Percentiles rank a stretch among this genome's conserved stretches.
Conservation (phyloP, 2,888 invertebrate genomes). For the Azorinus chamasolen region DNA sequence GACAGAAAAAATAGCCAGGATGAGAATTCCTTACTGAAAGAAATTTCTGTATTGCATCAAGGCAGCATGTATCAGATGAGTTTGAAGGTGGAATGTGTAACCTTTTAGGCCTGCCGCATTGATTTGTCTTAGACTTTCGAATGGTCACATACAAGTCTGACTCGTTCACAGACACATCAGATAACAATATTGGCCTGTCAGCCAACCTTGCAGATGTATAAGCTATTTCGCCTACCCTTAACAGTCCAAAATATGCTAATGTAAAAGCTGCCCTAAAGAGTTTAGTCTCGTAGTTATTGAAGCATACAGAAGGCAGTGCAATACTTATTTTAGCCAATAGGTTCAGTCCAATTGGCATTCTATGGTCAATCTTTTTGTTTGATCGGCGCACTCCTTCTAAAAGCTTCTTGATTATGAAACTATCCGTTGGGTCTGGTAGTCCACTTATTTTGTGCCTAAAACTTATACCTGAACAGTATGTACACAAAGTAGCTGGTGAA, state of each 20-base stretch:
- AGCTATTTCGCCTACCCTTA: conserved; percentile 15
- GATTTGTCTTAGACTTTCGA: conserved; percentile 14
- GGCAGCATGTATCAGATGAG: background rate
- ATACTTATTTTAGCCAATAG: background rate
- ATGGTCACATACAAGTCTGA: background rate
- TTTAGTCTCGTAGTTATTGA: background rate
- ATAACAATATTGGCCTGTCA: background rate
- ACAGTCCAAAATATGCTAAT: conserved; percentile 15
- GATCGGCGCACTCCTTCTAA: conserved; percentile 5
- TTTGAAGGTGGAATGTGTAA: background rate
- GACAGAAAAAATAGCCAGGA: conserved; percentile 9
- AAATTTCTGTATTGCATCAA: conserved; percentile 2
- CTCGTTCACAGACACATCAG: background rate
- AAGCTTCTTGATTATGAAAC: conserved; percentile 7
- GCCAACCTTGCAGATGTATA: background rate
- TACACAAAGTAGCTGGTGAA: background rate
- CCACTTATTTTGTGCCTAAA: conserved; percentile 14
- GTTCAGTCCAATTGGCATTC: conserved; percentile 8
- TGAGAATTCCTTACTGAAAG: background rate
- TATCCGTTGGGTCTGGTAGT: background rate
- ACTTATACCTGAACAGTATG: conserved; percentile 17
- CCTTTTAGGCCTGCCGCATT: background rate
- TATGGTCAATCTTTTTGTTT: background rate
- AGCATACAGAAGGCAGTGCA: background rate
- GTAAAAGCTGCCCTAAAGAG: no score